Conservation (phyloP, 2,797 vertebrate genomes). For the Novumbra hubbsi region DNA sequence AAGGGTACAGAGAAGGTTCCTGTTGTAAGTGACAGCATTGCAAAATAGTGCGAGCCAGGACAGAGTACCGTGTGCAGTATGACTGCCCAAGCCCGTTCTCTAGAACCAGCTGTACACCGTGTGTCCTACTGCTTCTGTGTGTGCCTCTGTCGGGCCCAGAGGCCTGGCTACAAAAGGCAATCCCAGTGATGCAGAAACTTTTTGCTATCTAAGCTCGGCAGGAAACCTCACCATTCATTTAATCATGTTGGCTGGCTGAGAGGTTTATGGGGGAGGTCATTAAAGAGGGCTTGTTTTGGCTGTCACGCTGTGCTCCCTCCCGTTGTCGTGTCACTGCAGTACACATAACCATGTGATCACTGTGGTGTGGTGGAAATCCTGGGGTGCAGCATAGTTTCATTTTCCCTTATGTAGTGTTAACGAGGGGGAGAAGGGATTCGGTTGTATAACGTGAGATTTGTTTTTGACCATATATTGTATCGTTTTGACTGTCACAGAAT, state of each 20-base stretch:
- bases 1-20: conserved; percentile 14
- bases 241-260: not conserved
- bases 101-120: conserved; percentile 55
- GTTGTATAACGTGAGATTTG: no score
- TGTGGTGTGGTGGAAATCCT: not conserved
- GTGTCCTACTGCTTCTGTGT: conserved; percentile 8
- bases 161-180: conserved; percentile 35
- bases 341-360: conserved; percentile 7
- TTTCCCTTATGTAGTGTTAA: not conserved
- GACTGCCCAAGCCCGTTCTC: not conserved
- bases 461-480: no score
- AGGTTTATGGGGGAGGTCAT: conserved; percentile 20
- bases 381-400: not conserved
- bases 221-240: conserved; percentile 17
- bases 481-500: no score
- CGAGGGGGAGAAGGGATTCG: no score
- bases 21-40: conserved; percentile 11
- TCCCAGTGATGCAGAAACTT: conserved; percentile 1
- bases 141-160: not conserved
- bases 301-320: not conserved
- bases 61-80: conserved; percentile 16
- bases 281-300: conserved; percentile 26
- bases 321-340: conserved; percentile 8
- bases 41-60: conserved; percentile 5
- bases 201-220: not conserved